Percentiles rank a stretch among this genome's conserved stretches.
These are phyloP conservation scores for Varanus komodoensis DNA, from an alignment of 2,113 vertebrate species.

Conservation along the genomic window DNA sequence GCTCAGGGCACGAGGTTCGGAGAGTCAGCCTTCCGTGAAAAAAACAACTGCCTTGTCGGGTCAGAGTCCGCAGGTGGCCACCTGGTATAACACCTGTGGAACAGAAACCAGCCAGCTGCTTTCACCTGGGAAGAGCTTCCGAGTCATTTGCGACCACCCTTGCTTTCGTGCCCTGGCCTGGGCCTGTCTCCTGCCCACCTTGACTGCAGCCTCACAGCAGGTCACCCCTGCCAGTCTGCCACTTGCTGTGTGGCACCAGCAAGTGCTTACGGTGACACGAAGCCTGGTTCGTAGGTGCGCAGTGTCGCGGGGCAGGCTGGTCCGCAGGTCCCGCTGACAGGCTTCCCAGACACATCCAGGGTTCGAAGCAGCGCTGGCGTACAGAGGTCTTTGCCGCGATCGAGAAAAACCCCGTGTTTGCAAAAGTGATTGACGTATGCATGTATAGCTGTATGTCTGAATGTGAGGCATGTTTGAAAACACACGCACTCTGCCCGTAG, in stretches of 20 bases:
- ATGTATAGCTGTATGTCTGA: neutral
- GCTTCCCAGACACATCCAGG: too few relatives aligned
- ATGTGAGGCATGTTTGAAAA: neutral
- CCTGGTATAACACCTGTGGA: neutral
- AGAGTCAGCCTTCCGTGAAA: neutral
- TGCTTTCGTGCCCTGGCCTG: neutral
- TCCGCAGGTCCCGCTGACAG: too few relatives aligned
- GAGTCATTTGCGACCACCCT: neutral
- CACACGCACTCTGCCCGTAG: neutral
- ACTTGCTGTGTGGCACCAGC: neutral
- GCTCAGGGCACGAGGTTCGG: too few relatives aligned
- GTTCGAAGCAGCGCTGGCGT: too few relatives aligned
- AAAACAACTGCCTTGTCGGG: neutral
- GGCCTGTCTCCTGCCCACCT: neutral
- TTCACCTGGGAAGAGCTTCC: neutral
- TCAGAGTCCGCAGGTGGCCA: neutral
- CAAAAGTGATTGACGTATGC: neutral
- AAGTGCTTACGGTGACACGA: neutral
- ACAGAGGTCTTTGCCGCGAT: too few relatives aligned
- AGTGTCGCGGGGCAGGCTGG: too few relatives aligned
- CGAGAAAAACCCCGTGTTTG: neutral
- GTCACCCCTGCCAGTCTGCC: neutral
- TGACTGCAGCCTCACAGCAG: neutral
- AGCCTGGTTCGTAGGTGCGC: neutral
- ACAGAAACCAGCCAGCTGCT: too few relatives aligned